Conservation (phyloP, 2,113 vertebrate species). For the Malurus cyaneus region DNA sequence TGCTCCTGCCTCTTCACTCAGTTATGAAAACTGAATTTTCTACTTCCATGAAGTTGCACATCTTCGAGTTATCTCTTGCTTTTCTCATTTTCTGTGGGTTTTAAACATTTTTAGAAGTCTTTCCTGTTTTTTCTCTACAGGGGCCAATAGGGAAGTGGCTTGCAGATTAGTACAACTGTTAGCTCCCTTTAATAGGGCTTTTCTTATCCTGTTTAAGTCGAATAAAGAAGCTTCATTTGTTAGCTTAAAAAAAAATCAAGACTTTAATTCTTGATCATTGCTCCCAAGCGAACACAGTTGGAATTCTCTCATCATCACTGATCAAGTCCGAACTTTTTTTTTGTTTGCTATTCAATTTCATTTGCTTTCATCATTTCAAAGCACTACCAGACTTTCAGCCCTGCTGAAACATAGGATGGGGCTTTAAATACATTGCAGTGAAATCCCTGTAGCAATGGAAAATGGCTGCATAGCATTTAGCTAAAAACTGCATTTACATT, state of each 20-base stretch:
- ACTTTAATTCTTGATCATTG: conserved; percentile 68
- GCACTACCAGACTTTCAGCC: conserved; percentile 54
- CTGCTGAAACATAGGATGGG: conserved; percentile 21
- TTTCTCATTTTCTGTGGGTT: background rate
- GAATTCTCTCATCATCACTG: conserved; percentile 69
- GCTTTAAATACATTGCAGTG: background rate
- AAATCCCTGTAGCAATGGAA: conserved; percentile 37
- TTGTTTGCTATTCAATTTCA: conserved; percentile 74
- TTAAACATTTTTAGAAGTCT: conserved; percentile 2
- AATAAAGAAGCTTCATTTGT: conserved; percentile 72
- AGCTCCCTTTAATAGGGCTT: conserved; percentile 51
- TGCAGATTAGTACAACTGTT: conserved; percentile 36
- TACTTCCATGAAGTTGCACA: background rate
- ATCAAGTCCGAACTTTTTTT: conserved; percentile 64
- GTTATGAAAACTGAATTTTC: background rate
- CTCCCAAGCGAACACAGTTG: conserved; percentile 55
- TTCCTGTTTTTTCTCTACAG: background rate
- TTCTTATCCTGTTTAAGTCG: conserved; percentile 63
- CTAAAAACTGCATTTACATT: conserved; percentile 16
- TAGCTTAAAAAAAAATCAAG: conserved; percentile 56
- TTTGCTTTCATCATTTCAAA: conserved; percentile 72
- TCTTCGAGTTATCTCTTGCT: background rate
- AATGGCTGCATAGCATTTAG: conserved; percentile 31
- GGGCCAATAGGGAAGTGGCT: background rate
- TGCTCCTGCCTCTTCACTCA: background rate